Base-by-base conservation (phyloP, 37 sponge, comb jelly and placozoan species). In the Haliclona indistincta region DNA sequence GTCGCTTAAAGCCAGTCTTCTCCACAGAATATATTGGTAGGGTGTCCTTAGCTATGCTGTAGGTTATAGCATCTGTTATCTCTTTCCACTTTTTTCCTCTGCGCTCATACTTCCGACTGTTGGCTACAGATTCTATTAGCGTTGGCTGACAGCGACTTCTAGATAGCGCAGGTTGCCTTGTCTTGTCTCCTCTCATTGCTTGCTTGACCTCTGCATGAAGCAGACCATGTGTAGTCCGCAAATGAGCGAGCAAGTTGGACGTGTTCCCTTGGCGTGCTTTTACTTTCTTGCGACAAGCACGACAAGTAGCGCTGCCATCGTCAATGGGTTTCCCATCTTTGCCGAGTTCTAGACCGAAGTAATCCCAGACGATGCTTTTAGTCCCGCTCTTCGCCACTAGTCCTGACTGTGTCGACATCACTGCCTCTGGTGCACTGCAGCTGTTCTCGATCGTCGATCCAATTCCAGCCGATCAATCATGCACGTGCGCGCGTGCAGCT, bases 51-150 rank as follows among this genome's bases (percentile, higher is more conserved):
- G 68, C 68, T 54, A 78, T 78, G 40, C 25, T 67, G 43, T 67
- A 78, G 4, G 69, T 78, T 1, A 78, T 56, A 1, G 79, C 56
- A 6, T 78, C 68, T n/a, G 79, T 78, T 51, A 78, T 56, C 79
- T 78, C 68, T 37, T 34, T 66, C 68, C 79, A 78, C 43, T 67
- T 66, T 49, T 11, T 51, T 3, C 79, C 38, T 51, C 53, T 67
- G 6, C 41, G 26, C 4, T 78, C 69, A 35, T 77, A 77, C 42
- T 64, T 23, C 39, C 52, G 69, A 53, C 33, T 11, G 28, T 20
- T 54, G 0, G 28, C 36, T 17, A 78, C 8, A 37, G 69, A 45
- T 22, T 52, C 69, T 54, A 15, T 11, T 43, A 78, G 54, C 26
- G 68, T 67, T 45, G 28, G 68, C 28, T 78, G 79, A n/a, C n/a